Conservation (phyloP, 2,888 invertebrate genomes). For the Trachelus iudaicus region DNA sequence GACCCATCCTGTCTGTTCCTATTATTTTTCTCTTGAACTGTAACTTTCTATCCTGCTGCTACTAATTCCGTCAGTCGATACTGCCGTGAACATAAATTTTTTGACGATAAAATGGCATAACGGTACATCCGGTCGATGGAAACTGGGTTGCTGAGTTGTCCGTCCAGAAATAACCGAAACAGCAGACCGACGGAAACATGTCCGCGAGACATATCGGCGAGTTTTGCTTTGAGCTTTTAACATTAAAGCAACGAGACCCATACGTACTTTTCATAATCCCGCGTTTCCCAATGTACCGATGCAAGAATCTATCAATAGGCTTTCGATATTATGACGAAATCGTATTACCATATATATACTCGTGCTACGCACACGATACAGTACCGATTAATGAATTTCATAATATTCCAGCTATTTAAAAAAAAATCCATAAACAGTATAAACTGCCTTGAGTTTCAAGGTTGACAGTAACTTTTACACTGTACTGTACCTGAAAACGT, state of each 20-base stretch:
- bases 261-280: background rate
- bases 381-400: background rate
- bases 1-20: background rate
- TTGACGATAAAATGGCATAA: constrained; percentile 20
- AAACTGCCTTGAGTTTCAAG: background rate
- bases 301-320: background rate
- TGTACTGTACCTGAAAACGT: background rate
- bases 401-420: background rate
- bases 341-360: background rate
- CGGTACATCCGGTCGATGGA: constrained; percentile 35
- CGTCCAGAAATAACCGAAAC: constrained; percentile 46
- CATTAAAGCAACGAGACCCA: background rate
- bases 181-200: constrained; percentile 36
- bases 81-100: background rate
- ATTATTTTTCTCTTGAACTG: background rate
- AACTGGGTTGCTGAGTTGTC: constrained; percentile 34
- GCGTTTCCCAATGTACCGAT: background rate
- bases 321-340: background rate
- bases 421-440: background rate
- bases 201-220: constrained; percentile 32
- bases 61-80: background rate
- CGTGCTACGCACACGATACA: background rate
- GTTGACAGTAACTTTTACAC: background rate
- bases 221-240: background rate
- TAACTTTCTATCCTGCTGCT: background rate